Base-by-base conservation (phyloP, 2,113 vertebrate species). In the Xiphophorus couchianus region DNA sequence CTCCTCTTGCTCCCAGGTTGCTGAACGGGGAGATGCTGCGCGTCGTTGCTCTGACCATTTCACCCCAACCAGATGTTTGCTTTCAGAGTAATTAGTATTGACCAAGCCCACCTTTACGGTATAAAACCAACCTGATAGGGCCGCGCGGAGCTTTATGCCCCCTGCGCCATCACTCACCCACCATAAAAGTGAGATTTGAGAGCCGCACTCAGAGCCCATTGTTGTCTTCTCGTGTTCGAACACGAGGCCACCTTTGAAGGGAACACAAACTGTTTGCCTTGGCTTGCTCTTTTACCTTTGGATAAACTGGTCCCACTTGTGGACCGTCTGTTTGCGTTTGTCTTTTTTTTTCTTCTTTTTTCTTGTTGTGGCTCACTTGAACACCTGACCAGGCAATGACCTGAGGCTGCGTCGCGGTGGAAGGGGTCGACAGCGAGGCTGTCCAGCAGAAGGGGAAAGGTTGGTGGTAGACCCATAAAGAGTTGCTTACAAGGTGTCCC, bases 401-500 rank as follows among this genome's bases (percentile, higher is more conserved):
- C 92, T 87, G 76, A 74, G 88, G 85, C 85, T 86, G 51, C 73
- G 60, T 27, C 83, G 77, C n/a, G 27, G 30, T 44, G 31, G 74
- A 67, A 58, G 66, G 66, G 86, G 84, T 91, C 83, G 77, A 73
- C 15, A n/a, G 35, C 76, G 65, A 77, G 81, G 84, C 71, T 71
- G 82, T 70, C 12, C 30, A 27, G 62, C 44, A 74, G 73, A 81
- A 81, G 81, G 73, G 51, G 71, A 76, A 78, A 85, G 72, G 68
- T 89, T 10, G 51, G 64, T 39, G 30, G 63, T 86, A 78, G 85
- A 63, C 75, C 14, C 37, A 10, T 37, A 73, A 83, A 82, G 72
- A 60, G 44, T 96, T 94, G 95, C 96, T 97, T 96, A 97, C 96
- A 98, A 96, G 97, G 91, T 95, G 94, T 94, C 96, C 96, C 93